Percentiles rank a stretch among this genome's conserved stretches.
Evolutionary conservation across 1,140 invertebrate species (phyloP).

Genomic region (Zaprionus vittiger): DNA sequence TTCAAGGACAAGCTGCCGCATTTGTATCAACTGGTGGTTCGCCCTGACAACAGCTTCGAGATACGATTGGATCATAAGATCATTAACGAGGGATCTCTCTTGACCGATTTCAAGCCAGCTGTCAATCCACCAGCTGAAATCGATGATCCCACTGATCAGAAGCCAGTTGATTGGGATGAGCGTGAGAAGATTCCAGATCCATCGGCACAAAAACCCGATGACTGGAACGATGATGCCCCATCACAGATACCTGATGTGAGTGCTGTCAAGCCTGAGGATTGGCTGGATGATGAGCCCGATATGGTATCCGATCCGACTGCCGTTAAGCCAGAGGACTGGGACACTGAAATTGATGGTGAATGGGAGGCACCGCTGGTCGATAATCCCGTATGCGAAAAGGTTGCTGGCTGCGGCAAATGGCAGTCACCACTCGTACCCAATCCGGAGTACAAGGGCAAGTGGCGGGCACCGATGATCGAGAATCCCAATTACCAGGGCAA

Average conservation of each 20-base stretch:
- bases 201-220: conserved; percentile 93
- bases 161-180: conserved; percentile 98
- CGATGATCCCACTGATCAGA: conserved; percentile 95
- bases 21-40: conserved; percentile 95
- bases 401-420: conserved; percentile 96
- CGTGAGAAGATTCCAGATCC: conserved; percentile 97
- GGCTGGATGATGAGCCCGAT: conserved; percentile 96
- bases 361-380: conserved; percentile 98
- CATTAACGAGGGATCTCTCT: conserved; percentile 93
- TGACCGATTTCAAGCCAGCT: conserved; percentile 96
- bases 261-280: conserved; percentile 95
- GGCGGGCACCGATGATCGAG: conserved; percentile 94
- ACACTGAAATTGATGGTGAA: conserved; percentile 98
- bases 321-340: conserved; percentile 97
- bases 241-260: conserved; percentile 94
- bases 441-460: conserved; percentile 96
- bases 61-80: conserved; percentile 90
- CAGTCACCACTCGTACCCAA: conserved; percentile 94
- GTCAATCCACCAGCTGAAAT: conserved; percentile 98
- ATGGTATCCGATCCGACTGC: conserved; percentile 95
- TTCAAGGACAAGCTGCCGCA: conserved; percentile 98
- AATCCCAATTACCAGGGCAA: conserved; percentile 98
- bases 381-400: conserved; percentile 95
- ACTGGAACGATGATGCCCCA: conserved; percentile 98
- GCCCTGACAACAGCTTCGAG: conserved; percentile 94